Evolutionary conservation across 2,113 vertebrate species (phyloP), one percentile per base, ranked within the genome.

Genomic region (Podarcis raffonei): DNA sequence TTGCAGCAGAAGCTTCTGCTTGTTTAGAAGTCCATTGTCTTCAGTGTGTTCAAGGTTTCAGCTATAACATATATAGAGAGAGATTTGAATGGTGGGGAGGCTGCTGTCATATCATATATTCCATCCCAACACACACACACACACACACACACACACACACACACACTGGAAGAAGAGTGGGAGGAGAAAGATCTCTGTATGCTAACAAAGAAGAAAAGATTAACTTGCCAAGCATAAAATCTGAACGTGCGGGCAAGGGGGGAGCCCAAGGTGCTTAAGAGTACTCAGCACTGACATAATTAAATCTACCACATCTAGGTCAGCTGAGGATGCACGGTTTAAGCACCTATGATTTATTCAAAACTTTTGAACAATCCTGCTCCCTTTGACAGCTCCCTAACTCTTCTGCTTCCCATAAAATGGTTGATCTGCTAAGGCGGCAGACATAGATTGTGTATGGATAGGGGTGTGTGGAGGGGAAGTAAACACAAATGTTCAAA

Each of bases 261-360:
- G 22, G 59, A 84, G 62, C 59, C 2, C 69, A 2, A n/a, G 62
- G 8, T 71, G 81, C 79, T 89, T 87, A 87, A 79, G 87, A 93
- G 42, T 83, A 37, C 0, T 0, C 18, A 87, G 8, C 13, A 53
- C 13, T 94, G 90, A 92, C 90, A 92, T 92, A 94, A 95, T 92
- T 88, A 90, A 81, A 93, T 89, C 75, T 79, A 94, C 87, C 89
- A 92, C 87, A 94, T 88, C 88, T 93, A 94, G 90, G 92, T 91
- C 91, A 94, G 85, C 59, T 89, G 85, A 91, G 86, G 87, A 94
- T 90, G 39, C 83, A 74, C 77, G 74, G 93, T 87, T 93, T 88
- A 89, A 80, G 83, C 75, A 81, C 16, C 74, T 66, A 91, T 93
- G 90, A 93, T 89, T 94, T 93, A 93, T 93, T 93, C 89, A 95